These are phyloP conservation scores for Sitodiplosis mosellana DNA, from an alignment of 1,140 invertebrate species.

Conservation along the genomic window DNA sequence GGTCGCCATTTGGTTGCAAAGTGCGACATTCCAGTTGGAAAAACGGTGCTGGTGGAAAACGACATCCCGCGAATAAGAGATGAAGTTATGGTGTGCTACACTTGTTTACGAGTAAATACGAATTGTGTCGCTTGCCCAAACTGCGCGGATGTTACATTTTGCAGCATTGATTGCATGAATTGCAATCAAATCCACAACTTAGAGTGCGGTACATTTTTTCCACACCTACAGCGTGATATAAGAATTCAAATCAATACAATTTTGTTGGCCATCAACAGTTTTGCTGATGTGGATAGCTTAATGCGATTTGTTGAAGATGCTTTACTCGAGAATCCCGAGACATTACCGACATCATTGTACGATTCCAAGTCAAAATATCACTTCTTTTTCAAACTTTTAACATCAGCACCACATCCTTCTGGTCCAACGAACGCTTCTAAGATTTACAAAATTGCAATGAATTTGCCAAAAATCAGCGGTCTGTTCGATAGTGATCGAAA, in stretches of 20 bases:
- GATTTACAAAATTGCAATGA: neutral
- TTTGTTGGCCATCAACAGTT: neutral
- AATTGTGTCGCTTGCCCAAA: neutral
- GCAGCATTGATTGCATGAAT: neutral
- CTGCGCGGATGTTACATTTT: neutral
- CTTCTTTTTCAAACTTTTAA: too few relatives aligned
- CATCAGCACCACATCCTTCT: neutral
- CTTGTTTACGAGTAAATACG: neutral
- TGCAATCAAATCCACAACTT: too few relatives aligned
- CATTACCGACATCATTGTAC: neutral
- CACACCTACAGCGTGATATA: neutral
- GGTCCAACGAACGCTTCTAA: neutral
- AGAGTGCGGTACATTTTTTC: neutral
- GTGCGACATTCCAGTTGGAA: neutral
- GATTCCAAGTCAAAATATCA: neutral
- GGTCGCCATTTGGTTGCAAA: too few relatives aligned
- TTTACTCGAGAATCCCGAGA: neutral
- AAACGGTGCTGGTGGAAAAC: too few relatives aligned
- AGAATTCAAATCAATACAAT: neutral
- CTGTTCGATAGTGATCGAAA: too few relatives aligned
- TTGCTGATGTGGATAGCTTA: neutral
- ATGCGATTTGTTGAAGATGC: neutral
- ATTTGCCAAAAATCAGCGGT: too few relatives aligned
- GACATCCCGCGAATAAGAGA: neutral
- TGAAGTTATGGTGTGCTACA: neutral